These are phyloP conservation scores for Clarias fuscus DNA, from an alignment of 2,797 vertebrate species.

Conservation along the genomic window DNA sequence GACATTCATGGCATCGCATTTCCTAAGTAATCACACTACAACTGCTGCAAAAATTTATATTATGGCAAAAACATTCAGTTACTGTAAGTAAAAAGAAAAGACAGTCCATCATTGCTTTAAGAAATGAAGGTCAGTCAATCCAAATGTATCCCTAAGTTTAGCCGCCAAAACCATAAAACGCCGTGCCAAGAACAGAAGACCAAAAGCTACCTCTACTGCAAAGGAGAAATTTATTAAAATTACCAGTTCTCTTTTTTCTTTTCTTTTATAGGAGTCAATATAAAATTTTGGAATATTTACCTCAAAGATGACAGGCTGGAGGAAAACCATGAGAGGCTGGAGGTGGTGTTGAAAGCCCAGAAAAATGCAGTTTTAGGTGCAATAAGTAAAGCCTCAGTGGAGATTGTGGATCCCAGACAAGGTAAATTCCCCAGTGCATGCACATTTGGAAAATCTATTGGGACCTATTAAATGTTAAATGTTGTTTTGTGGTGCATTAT, in stretches of 20 bases:
- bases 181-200: too few species aligned
- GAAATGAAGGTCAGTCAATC: too few species aligned
- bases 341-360: constrained; percentile 65
- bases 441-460: not conserved
- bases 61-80: too few species aligned
- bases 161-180: too few species aligned
- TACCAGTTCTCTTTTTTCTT: not conserved
- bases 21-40: too few species aligned
- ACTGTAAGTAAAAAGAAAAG: too few species aligned
- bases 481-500: not conserved
- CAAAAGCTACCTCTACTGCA: too few species aligned
- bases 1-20: too few species aligned
- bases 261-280: constrained; percentile 71
- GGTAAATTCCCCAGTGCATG: constrained; percentile 54
- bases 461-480: not conserved
- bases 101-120: too few species aligned
- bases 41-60: too few species aligned
- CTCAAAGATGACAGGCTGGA: constrained; percentile 74
- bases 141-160: too few species aligned
- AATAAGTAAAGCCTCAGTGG: constrained; percentile 65
- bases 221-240: too few species aligned
- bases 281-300: constrained; percentile 75
- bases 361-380: constrained; percentile 72
- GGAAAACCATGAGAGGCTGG: constrained; percentile 76
- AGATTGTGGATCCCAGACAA: constrained; percentile 71